Conservation (phyloP, 2,797 vertebrate species). For the Zenarchopterus dispar region DNA sequence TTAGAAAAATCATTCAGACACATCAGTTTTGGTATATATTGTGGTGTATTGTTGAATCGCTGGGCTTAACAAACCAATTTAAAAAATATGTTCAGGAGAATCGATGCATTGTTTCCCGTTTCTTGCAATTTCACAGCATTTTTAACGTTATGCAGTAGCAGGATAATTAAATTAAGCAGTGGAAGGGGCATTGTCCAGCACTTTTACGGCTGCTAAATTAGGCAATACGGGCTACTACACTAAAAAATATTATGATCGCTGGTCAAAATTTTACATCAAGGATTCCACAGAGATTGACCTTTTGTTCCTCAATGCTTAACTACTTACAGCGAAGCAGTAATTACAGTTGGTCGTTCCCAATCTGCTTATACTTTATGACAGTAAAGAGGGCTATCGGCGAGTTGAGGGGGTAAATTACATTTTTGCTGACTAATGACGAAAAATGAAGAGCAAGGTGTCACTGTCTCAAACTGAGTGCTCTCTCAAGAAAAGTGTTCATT, state of each 20-base stretch:
- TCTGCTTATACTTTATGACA: conserved; percentile 45
- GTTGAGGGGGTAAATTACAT: conserved; percentile 64
- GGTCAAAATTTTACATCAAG: conserved; percentile 57
- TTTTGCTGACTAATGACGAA: conserved; percentile 38
- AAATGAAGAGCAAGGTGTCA: conserved; percentile 19
- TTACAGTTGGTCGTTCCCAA: conserved; percentile 41
- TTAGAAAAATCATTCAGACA: conserved; percentile 6
- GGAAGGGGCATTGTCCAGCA: conserved; percentile 51
- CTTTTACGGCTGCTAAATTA: conserved; percentile 41
- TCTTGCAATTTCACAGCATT: background rate
- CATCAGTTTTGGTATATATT: conserved; percentile 23
- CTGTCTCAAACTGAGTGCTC: conserved; percentile 35
- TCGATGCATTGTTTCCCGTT: background rate
- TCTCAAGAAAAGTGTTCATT: conserved; percentile 20
- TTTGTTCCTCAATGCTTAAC: conserved; percentile 36
- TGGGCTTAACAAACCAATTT: background rate
- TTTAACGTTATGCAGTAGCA: conserved; percentile 14
- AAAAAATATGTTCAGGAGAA: conserved; percentile 17
- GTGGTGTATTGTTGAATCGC: conserved; percentile 37
- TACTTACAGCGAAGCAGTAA: conserved; percentile 43
- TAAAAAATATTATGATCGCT: conserved; percentile 16
- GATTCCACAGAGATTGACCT: conserved; percentile 35
- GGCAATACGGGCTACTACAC: conserved; percentile 10
- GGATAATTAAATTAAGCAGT: conserved; percentile 14
- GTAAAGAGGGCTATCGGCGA: conserved; percentile 46